Evolutionary conservation across 2,888 invertebrate species (phyloP).

Genomic region (Deilephila porcellus): DNA sequence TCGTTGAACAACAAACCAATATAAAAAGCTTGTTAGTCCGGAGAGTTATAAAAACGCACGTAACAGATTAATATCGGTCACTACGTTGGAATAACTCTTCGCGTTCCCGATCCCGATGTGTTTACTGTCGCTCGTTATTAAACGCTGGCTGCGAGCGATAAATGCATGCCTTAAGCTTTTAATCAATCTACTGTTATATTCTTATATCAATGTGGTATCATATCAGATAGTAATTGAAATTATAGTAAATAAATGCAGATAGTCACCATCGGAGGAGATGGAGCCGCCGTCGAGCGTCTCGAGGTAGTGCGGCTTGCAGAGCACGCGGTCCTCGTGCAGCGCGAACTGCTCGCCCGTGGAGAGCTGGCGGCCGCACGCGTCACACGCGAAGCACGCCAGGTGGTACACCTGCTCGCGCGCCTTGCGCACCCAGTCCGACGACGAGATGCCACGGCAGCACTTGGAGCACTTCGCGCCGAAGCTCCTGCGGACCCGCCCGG

Average conservation of each 20-base stretch:
- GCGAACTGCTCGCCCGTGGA: constrained; percentile 99
- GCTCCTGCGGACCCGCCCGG: constrained; percentile 86
- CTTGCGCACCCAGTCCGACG: constrained; percentile 98
- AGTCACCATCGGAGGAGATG: constrained; percentile 93
- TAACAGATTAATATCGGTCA: constrained; percentile 22
- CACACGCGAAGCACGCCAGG: constrained; percentile 99
- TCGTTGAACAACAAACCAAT: constrained; percentile 30
- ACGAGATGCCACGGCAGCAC: constrained; percentile 95
- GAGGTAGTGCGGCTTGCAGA: constrained; percentile 98
- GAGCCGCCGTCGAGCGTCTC: constrained; percentile 97
- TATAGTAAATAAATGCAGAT: constrained; percentile 12
- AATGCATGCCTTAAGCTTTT: no score
- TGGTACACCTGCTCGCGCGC: constrained; percentile 98
- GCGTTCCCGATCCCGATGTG: neutral
- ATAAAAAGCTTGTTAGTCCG: constrained; percentile 14
- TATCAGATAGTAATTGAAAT: neutral
- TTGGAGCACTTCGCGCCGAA: constrained; percentile 98
- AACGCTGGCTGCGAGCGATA: neutral
- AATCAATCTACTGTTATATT: no score
- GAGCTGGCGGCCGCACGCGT: constrained; percentile 96
- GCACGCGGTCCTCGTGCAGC: constrained; percentile 95
- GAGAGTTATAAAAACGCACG: constrained; percentile 25
- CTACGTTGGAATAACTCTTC: constrained; percentile 7
- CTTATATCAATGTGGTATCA: neutral
- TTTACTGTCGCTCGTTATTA: constrained; percentile 2